These are phyloP conservation scores for Pteropus rufus DNA, from an alignment of 2,797 vertebrate genomes.

Conservation along the genomic window DNA sequence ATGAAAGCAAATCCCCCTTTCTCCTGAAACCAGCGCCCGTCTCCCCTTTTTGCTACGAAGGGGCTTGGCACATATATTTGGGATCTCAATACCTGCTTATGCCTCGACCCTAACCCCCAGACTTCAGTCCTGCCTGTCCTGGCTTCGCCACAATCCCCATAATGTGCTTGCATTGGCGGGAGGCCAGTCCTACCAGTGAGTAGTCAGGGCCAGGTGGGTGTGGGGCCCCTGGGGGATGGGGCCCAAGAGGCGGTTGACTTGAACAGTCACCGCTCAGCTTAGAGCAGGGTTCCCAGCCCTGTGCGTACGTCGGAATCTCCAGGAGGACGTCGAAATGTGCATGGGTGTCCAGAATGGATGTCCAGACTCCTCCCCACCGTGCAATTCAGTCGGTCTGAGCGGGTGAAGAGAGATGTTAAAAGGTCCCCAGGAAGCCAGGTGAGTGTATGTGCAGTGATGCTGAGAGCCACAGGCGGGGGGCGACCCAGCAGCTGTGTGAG, in stretches of 20 bases:
- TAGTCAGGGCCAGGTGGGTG: fast-evolving
- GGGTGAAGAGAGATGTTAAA: not conserved
- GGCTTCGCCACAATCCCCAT: fast-evolving
- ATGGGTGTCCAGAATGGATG: fast-evolving
- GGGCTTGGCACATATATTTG: fast-evolving
- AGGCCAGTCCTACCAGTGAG: not conserved
- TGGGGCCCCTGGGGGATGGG: not conserved
- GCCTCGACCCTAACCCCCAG: no score
- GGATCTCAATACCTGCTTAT: not conserved
- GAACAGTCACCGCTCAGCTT: not conserved
- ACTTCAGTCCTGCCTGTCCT: fast-evolving
- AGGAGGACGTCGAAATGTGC: fast-evolving
- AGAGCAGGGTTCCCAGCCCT: not conserved
- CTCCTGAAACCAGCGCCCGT: not conserved
- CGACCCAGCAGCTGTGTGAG: not conserved
- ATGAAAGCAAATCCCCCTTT: not conserved
- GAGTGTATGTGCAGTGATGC: fast-evolving
- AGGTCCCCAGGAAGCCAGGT: not conserved
- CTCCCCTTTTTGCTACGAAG: not conserved
- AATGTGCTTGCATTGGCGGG: not conserved
- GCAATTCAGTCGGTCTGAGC: not conserved
- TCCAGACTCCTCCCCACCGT: not conserved
- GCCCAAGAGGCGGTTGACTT: fast-evolving
- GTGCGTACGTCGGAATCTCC: fast-evolving
- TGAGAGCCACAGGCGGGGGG: not conserved